Percentiles rank a stretch among this genome's conserved stretches.
These are phyloP conservation scores for Babylonia areolata DNA, from an alignment of 1,140 invertebrate species.

Conservation along the genomic window DNA sequence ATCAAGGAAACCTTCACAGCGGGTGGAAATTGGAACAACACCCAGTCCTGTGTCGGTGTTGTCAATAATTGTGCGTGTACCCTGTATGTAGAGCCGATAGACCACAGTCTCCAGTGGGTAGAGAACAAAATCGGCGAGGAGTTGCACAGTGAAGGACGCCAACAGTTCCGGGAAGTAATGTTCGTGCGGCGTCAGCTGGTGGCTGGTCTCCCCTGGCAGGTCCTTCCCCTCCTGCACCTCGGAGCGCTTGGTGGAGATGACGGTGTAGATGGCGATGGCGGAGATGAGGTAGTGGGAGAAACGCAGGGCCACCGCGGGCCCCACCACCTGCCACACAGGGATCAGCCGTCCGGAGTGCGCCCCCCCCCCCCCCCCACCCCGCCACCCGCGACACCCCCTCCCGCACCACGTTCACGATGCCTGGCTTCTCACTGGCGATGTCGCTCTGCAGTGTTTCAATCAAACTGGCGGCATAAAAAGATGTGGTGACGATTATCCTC, in stretches of 20 bases:
- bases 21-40: constrained; percentile 89
- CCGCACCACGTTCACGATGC: constrained; percentile 91
- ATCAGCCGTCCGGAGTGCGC: constrained; percentile 88
- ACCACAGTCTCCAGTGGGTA: constrained; percentile 95
- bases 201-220: constrained; percentile 49
- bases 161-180: constrained; percentile 75
- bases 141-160: constrained; percentile 76
- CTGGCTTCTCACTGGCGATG: constrained; percentile 95
- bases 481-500: constrained; percentile 89
- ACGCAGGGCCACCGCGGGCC: constrained; percentile 88
- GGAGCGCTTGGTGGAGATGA: constrained; percentile 60
- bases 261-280: constrained; percentile 77
- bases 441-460: constrained; percentile 95
- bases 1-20: constrained; percentile 87
- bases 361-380: constrained; percentile 86
- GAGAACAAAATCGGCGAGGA: constrained; percentile 87
- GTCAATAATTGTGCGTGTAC: constrained; percentile 97
- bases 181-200: constrained; percentile 61
- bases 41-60: constrained; percentile 90
- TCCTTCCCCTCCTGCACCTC: constrained; percentile 66
- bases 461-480: constrained; percentile 94
- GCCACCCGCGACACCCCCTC: constrained; percentile 91
- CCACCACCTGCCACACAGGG: constrained; percentile 90
- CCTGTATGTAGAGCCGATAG: constrained; percentile 79
- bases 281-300: constrained; percentile 85